phyloP scores from a whole-genome alignment of 2,888 invertebrate species.

The Leptinotarsa haldemani region DNA sequence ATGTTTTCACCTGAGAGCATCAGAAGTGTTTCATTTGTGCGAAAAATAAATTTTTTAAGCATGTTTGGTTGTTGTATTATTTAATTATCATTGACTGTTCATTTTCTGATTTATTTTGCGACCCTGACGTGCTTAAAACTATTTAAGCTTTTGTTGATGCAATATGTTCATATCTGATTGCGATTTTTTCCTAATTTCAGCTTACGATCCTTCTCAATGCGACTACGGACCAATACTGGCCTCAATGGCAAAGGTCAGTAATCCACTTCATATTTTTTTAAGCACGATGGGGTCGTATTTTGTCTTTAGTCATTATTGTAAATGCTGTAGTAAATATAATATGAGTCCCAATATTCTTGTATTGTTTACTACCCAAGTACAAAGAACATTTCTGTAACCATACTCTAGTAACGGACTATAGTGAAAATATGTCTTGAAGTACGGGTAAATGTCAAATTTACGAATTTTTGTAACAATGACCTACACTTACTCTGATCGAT shows the following conservation, averaged over 20 bases:
- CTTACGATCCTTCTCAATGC: conserved; percentile 66
- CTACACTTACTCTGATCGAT: too few relatives aligned
- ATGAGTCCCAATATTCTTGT: too few relatives aligned
- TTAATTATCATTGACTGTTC: not conserved
- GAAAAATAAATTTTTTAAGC: conserved; percentile 48
- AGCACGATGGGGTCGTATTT: conserved; percentile 57
- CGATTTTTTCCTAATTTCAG: conserved; percentile 65
- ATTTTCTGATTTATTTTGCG: conserved; percentile 33
- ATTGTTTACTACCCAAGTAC: too few relatives aligned
- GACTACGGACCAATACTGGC: conserved; percentile 68
- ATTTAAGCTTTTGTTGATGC: conserved; percentile 40
- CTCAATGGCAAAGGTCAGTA: conserved; percentile 68
- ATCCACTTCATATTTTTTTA: conserved; percentile 53
- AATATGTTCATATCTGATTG: conserved; percentile 46
- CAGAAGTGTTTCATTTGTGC: too few relatives aligned
- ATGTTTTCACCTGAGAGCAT: too few relatives aligned
- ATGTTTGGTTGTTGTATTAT: conserved; percentile 51
- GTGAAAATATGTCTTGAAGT: too few relatives aligned
- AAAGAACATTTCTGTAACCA: too few relatives aligned
- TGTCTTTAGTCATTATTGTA: not conserved
- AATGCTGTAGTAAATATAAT: too few relatives aligned
- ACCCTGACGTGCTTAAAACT: conserved; percentile 59
- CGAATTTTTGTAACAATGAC: too few relatives aligned
- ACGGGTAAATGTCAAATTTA: too few relatives aligned
- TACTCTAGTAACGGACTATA: too few relatives aligned